Percentiles rank a stretch among this genome's conserved stretches.
Evolutionary conservation across 2,888 invertebrate genomes (phyloP).

Genomic region (Protophormia terraenovae): DNA sequence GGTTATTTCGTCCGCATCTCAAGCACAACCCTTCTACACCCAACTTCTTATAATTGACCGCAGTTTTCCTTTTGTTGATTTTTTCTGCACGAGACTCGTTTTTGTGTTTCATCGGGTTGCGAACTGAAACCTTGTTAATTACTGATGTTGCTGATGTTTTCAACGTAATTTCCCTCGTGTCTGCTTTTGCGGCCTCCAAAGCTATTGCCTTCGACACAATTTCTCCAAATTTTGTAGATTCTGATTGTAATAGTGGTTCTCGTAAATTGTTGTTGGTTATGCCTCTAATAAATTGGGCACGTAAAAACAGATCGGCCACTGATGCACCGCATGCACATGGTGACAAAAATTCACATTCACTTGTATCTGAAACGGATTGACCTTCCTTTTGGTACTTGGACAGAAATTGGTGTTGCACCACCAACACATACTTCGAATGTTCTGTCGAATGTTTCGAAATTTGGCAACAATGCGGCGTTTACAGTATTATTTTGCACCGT

Average conservation of each 20-base stretch:
- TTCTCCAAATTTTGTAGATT: constrained; percentile 10
- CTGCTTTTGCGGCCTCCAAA: constrained; percentile 55
- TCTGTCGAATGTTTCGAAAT: neutral
- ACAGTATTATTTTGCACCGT: neutral
- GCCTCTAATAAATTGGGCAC: constrained; percentile 48
- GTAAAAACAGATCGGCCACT: constrained; percentile 39
- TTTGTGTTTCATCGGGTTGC: constrained; percentile 5
- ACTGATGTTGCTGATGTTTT: neutral
- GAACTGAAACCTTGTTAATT: constrained; percentile 24
- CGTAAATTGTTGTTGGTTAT: constrained; percentile 34
- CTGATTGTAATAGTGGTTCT: constrained; percentile 28
- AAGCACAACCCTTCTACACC: constrained; percentile 20
- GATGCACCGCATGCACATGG: constrained; percentile 35
- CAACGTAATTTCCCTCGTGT: constrained; percentile 19
- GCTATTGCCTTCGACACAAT: constrained; percentile 50
- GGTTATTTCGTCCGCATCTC: constrained; percentile 28
- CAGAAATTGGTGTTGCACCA: constrained; percentile 50
- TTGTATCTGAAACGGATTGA: constrained; percentile 30
- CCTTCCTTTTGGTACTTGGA: constrained; percentile 36
- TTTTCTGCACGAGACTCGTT: neutral
- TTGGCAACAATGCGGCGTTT: neutral
- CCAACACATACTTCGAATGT: constrained; percentile 33
- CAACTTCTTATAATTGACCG: constrained; percentile 27
- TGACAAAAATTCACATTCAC: constrained; percentile 37
- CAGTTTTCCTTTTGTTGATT: neutral